Base-by-base conservation (phyloP, 2,113 vertebrate genomes). In the Pachypanchax playfairii region DNA sequence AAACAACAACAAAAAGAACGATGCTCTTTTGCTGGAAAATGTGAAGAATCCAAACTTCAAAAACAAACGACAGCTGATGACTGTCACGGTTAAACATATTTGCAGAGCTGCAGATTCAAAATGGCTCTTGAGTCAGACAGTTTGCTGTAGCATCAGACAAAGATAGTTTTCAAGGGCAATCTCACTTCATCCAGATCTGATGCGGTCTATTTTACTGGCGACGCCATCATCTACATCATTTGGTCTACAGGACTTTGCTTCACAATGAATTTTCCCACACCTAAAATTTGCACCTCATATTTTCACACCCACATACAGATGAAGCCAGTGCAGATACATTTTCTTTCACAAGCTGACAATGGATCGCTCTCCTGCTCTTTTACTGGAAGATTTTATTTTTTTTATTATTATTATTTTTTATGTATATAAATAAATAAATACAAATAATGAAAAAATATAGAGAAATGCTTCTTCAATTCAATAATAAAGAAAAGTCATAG, bases 121-220 rank as follows among this genome's bases (percentile, higher is more conserved):
- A 86, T 73, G 73, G 68, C 65, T 78, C 63, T 80, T 64, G 76
- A 86, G 79, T 82, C 48, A 56, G 42, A 74, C 60, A 65, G 74
- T 64, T 87, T 70, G 59, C 66, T 49, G 66, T 83, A 85, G 80
- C 73, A 71, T 82, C 84, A 83, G 58, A 70, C 74, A 72, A 82
- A 82, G 53, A 70, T 47, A 52, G 24, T 81, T 80, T 83, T 86
- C 78, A 83, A 86, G 80, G 83, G 66, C 62, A 65, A 68, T 78
- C 68, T 81, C 53, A 53, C 58, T 49, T 56, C 64, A 42, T 21
- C 24, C 52, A 53, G 29, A 54, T 75, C 64, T 75, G 75, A 29
- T 72, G 73, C 62, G 75, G 77, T 43, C 65, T 62, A 43, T 74
- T 73, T 57, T 50, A 42, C 39, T 44, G 70, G 63, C 68, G 65